phyloP scores from a whole-genome alignment of 64 coral and sea anemone species.

The Astreopora myriophthalma region DNA sequence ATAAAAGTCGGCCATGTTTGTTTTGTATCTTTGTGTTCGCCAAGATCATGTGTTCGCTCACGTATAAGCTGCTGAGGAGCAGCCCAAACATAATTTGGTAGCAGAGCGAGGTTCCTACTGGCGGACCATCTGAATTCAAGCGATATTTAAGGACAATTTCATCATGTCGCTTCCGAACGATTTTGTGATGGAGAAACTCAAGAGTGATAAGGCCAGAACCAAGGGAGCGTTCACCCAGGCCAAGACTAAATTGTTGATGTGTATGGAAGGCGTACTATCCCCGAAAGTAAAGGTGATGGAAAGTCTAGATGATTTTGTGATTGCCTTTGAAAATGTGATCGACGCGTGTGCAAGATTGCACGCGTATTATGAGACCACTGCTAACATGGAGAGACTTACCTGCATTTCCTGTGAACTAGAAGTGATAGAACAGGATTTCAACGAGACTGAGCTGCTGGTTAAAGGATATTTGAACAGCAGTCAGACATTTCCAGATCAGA shows the following conservation, averaged over 20 bases:
- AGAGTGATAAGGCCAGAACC: not conserved
- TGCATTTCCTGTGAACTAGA: not conserved
- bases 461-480: not conserved
- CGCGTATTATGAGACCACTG: not conserved
- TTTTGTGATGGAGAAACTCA: not conserved
- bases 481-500: not conserved
- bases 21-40: too few species aligned
- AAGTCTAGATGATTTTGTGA: not conserved
- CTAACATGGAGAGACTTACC: not conserved
- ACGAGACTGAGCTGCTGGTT: not conserved
- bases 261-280: not conserved
- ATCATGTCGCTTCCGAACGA: not conserved
- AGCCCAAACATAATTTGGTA: too few species aligned
- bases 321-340: not conserved
- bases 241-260: conserved; percentile 2
- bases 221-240: not conserved
- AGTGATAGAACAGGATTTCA: not conserved
- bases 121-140: not conserved
- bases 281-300: not conserved
- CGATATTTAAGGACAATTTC: not conserved
- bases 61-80: too few species aligned
- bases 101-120: too few species aligned
- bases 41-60: too few species aligned
- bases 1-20: too few species aligned
- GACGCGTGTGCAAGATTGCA: not conserved